Conservation (phyloP, 2,113 vertebrate species). For the Gavia stellata region DNA sequence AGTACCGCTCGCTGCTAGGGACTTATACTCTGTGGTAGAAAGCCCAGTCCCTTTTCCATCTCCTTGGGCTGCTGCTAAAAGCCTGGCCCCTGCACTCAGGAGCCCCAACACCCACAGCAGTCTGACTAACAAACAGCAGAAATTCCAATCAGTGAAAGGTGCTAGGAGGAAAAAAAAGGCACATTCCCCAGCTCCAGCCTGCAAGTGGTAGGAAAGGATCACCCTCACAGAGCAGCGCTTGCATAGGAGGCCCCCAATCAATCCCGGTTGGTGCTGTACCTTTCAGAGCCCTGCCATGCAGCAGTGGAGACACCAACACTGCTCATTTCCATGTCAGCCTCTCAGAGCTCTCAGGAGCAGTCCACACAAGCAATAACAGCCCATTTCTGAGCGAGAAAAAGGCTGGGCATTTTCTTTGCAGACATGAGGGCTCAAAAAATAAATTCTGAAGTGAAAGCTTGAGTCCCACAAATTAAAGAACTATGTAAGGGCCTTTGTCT, state of each 20-base stretch:
- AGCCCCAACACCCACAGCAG: not conserved
- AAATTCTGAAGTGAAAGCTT: not conserved
- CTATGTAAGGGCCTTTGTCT: not conserved
- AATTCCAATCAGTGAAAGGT: not conserved
- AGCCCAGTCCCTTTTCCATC: not conserved
- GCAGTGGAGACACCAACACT: not conserved
- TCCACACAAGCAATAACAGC: not conserved
- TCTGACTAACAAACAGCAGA: not conserved
- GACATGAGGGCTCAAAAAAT: not conserved
- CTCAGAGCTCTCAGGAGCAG: too few species aligned
- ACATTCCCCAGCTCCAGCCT: not conserved
- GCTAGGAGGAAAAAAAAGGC: not conserved
- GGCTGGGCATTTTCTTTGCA: not conserved
- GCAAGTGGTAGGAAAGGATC: rapidly evolving
- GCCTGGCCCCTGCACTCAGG: not conserved
- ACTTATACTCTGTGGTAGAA: not conserved
- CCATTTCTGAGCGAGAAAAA: not conserved
- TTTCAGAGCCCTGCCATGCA: not conserved
- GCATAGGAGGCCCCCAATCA: not conserved
- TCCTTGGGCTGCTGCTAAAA: too few species aligned
- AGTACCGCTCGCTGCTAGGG: not conserved
- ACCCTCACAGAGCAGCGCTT: rapidly evolving
- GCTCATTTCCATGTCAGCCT: too few species aligned
- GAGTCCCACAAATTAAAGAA: not conserved
- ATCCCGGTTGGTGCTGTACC: rapidly evolving